Evolutionary conservation across 2,888 invertebrate species (phyloP).

Genomic region (Acholoe squamosa): DNA sequence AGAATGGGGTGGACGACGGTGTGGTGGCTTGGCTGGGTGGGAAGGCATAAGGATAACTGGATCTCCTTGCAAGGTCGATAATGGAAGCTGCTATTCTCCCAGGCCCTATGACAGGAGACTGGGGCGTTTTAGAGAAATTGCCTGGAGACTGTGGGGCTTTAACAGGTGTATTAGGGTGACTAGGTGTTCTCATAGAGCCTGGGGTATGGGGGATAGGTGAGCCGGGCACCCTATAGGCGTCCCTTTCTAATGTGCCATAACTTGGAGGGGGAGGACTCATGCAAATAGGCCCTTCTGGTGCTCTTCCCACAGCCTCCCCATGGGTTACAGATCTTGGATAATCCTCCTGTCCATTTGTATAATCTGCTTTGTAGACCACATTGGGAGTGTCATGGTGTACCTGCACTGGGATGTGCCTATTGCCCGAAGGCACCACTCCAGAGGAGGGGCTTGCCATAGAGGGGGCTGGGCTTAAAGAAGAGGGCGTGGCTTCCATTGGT

Average conservation of each 20-base stretch:
- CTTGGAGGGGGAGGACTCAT: neutral
- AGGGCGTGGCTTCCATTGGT: constrained; percentile 28
- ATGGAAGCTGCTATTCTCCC: neutral
- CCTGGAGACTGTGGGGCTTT: neutral
- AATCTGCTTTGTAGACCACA: neutral
- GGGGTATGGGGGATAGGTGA: neutral
- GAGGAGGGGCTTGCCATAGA: neutral
- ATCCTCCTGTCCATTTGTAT: neutral
- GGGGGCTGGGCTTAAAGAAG: constrained; percentile 30
- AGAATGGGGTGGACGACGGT: neutral
- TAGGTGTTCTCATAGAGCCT: neutral
- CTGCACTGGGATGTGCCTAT: neutral
- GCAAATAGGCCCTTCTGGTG: neutral
- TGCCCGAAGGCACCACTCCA: neutral
- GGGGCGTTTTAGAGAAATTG: neutral
- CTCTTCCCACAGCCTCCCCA: neutral
- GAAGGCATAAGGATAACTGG: constrained; percentile 44
- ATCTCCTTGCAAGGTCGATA: neutral
- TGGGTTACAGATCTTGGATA: constrained; percentile 6
- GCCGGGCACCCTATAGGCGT: neutral
- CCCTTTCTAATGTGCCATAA: neutral
- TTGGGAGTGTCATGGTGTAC: neutral
- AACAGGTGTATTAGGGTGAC: neutral
- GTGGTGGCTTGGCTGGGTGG: constrained; percentile 15
- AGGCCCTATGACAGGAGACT: neutral